These are phyloP conservation scores for Callitettix versicolor DNA, from an alignment of 1,140 invertebrate genomes.

Conservation along the genomic window DNA sequence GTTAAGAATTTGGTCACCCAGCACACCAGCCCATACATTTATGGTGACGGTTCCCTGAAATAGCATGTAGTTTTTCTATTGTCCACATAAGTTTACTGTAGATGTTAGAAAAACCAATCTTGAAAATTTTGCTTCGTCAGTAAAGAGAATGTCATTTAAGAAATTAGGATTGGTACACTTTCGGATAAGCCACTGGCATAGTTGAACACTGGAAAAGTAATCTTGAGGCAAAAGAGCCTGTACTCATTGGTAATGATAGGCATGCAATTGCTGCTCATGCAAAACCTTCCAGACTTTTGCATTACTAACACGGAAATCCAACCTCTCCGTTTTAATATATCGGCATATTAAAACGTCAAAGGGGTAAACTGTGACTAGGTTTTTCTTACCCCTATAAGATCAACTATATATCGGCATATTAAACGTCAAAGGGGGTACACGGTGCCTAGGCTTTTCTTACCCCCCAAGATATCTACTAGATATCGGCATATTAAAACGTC, in stretches of 20 bases:
- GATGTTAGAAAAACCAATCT: not conserved
- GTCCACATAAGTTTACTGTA: not conserved
- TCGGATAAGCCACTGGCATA: not conserved
- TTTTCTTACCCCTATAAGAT: no score
- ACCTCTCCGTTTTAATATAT: no score
- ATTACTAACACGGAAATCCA: no score
- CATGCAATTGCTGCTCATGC: not conserved
- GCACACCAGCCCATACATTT: not conserved
- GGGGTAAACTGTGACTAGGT: no score
- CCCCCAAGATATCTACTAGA: no score
- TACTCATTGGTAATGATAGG: not conserved
- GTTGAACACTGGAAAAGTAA: not conserved
- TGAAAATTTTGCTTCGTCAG: not conserved
- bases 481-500: no score
- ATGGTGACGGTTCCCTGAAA: not conserved
- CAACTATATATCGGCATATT: no score
- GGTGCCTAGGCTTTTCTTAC: no score
- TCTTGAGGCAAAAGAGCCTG: not conserved
- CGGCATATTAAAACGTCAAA: no score
- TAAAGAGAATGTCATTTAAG: not conserved
- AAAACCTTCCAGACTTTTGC: no score
- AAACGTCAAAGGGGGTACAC: no score
- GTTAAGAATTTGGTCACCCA: not conserved
- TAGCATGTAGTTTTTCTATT: not conserved
- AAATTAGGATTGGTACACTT: not conserved